Conservation (phyloP, 2,113 vertebrate genomes). For the Zapornia atra region DNA sequence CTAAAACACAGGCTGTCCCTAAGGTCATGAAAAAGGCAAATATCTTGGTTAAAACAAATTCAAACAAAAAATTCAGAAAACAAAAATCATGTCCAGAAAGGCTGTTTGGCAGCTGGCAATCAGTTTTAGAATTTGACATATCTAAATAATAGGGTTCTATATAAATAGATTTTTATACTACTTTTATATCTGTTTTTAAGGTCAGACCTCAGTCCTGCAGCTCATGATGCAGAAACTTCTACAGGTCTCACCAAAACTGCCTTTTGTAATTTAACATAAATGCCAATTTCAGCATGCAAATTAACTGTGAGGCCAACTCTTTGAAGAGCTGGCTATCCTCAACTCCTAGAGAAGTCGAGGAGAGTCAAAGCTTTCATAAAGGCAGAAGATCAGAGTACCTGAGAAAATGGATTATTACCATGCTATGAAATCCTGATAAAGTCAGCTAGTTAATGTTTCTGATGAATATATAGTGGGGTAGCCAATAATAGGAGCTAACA, state of each 20-base stretch:
- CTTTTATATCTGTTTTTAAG: background rate
- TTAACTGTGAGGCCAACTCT: background rate
- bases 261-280: background rate
- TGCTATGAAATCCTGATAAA: background rate
- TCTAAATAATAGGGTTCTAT: background rate
- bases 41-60: background rate
- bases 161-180: background rate
- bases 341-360: background rate
- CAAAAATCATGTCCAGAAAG: background rate
- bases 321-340: background rate
- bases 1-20: background rate
- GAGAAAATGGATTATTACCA: background rate
- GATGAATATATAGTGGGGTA: background rate
- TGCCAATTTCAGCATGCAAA: background rate
- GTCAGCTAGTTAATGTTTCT: background rate
- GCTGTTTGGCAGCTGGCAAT: background rate
- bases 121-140: background rate
- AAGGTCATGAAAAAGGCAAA: background rate
- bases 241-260: background rate
- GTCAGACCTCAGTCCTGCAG: background rate
- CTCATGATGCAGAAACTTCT: background rate
- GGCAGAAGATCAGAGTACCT: background rate
- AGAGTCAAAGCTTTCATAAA: background rate
- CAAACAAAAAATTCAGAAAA: background rate
- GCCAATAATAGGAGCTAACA: background rate